phyloP scores from a whole-genome alignment of 1,140 invertebrate species.

The Ptiloglossa arizonensis region DNA sequence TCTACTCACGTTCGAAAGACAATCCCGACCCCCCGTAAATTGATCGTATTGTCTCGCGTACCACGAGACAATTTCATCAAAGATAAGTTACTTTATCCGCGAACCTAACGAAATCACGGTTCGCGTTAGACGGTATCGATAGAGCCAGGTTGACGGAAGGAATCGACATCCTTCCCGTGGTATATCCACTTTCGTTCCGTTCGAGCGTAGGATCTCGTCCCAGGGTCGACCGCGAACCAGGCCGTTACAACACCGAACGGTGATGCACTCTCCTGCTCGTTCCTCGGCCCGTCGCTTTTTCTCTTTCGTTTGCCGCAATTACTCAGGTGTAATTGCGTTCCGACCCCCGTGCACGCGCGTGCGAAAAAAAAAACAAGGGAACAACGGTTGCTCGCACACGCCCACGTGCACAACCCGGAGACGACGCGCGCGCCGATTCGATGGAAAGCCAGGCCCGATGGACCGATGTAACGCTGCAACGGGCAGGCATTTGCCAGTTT shows the following conservation, averaged over 20 bases:
- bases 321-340: slow-evolving; percentile 77
- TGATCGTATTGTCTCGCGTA: too few relatives aligned
- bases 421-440: slow-evolving; percentile 46
- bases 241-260: slow-evolving; percentile 61
- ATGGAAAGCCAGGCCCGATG: slow-evolving; percentile 45
- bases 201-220: too few relatives aligned
- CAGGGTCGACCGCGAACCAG: slow-evolving; percentile 26
- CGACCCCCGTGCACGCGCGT: slow-evolving; percentile 22
- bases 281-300: slow-evolving; percentile 1
- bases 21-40: too few relatives aligned
- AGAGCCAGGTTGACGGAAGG: too few relatives aligned
- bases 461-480: slow-evolving; percentile 62
- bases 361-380: slow-evolving; percentile 48
- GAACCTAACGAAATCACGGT: too few relatives aligned
- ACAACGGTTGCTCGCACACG: not conserved
- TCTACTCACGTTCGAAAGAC: too few relatives aligned
- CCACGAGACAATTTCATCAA: too few relatives aligned
- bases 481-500: slow-evolving; percentile 76
- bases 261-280: slow-evolving; percentile 36
- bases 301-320: slow-evolving; percentile 65
- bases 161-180: too few relatives aligned
- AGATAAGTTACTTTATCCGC: too few relatives aligned
- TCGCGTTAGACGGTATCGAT: too few relatives aligned
- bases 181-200: too few relatives aligned
- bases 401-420: not conserved